These are phyloP conservation scores for Chrosomus eos DNA, from an alignment of 2,797 vertebrate genomes.

Conservation along the genomic window DNA sequence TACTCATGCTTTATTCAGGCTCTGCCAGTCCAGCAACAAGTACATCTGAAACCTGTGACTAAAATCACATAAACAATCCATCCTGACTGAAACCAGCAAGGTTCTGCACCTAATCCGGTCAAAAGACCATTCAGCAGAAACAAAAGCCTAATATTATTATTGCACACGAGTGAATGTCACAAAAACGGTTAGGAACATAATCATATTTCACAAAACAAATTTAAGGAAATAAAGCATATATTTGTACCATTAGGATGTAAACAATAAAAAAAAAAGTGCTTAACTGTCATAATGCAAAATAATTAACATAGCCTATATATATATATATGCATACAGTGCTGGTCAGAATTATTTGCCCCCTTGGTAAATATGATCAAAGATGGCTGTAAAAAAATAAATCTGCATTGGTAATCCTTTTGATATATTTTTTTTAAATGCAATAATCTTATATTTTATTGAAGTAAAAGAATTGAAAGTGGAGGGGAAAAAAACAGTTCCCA, in stretches of 20 bases:
- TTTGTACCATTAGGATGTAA: not conserved
- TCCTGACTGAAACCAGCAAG: not conserved
- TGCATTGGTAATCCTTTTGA: too few species aligned
- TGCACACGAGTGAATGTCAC: not conserved
- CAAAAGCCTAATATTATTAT: not conserved
- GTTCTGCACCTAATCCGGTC: not conserved
- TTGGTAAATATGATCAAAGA: too few species aligned
- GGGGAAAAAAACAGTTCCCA: too few species aligned
- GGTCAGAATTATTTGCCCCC: too few species aligned
- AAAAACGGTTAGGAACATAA: not conserved
- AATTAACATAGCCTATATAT: too few species aligned
- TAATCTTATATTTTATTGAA: too few species aligned
- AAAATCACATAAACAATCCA: conserved; percentile 24
- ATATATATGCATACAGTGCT: too few species aligned
- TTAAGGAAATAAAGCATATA: not conserved
- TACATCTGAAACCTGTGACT: conserved; percentile 32
- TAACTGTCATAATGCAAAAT: too few species aligned
- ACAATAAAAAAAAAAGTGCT: too few species aligned
- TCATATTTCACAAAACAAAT: not conserved
- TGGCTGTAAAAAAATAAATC: too few species aligned
- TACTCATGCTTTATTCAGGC: conserved; percentile 79
- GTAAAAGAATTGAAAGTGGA: too few species aligned
- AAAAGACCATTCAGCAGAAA: not conserved
- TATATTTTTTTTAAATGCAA: too few species aligned
- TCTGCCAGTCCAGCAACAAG: conserved; percentile 45